Percentiles rank a stretch among this genome's conserved stretches.
Conservation (phyloP, 2,888 invertebrate genomes). For the Pseudococcus longispinus region DNA sequence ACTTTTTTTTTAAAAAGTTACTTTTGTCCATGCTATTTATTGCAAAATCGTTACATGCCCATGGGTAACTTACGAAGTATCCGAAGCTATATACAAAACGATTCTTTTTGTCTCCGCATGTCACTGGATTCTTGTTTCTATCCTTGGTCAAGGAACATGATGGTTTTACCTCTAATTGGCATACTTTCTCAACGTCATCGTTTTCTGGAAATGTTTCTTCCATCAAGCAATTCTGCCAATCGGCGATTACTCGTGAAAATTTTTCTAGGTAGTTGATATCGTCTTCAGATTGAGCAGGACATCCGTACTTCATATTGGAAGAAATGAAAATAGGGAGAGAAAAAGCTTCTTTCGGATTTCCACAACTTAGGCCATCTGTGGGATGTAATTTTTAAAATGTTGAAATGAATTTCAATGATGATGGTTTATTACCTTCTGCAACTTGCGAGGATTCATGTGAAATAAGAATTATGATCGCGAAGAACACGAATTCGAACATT, state of each 20-base stretch:
- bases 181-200: background rate
- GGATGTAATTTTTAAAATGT: too few relatives aligned
- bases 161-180: background rate
- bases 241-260: background rate
- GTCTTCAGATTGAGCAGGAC: background rate
- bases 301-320: background rate
- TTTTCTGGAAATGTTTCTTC: background rate
- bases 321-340: background rate
- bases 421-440: too few relatives aligned
- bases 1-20: too few relatives aligned
- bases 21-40: too few relatives aligned
- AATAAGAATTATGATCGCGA: too few relatives aligned
- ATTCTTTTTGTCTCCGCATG: background rate
- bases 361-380: background rate
- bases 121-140: background rate
- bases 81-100: background rate
- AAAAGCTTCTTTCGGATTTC: background rate
- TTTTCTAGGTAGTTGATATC: background rate
- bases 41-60: too few relatives aligned
- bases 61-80: background rate
- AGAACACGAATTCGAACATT: too few relatives aligned
- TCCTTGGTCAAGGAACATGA: background rate
- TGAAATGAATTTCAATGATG: background rate
- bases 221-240: background rate
- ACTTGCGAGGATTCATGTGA: too few relatives aligned